Percentiles rank a stretch among this genome's conserved stretches.
These are phyloP conservation scores for Carassius auratus DNA, from an alignment of 2,113 vertebrate species.

Conservation along the genomic window DNA sequence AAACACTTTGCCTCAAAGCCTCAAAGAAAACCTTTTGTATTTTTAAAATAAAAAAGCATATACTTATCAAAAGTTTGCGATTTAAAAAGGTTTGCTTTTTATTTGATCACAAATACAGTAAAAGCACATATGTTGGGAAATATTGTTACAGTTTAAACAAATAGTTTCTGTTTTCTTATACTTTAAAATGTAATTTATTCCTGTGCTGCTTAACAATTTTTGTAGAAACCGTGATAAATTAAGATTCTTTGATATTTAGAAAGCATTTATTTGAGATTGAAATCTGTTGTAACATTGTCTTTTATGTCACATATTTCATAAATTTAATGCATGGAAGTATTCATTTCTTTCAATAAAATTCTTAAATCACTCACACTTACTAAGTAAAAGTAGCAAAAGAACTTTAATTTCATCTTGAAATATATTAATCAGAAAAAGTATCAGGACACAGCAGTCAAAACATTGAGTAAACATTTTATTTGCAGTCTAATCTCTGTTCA, in stretches of 20 bases:
- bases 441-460: not conserved
- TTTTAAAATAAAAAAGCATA: too few species aligned
- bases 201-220: too few species aligned
- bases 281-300: too few species aligned
- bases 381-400: not conserved
- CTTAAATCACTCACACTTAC: not conserved
- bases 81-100: not conserved
- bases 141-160: not conserved
- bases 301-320: too few species aligned
- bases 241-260: too few species aligned
- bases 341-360: not conserved
- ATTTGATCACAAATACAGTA: not conserved
- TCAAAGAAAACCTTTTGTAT: too few species aligned
- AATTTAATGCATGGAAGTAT: not conserved
- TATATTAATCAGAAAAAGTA: not conserved
- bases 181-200: not conserved
- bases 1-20: not conserved
- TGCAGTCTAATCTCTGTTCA: not conserved
- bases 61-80: too few species aligned
- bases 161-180: not conserved
- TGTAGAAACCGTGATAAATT: too few species aligned
- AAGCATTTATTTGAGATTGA: too few species aligned
- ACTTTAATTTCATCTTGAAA: not conserved
- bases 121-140: not conserved
- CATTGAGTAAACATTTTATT: not conserved